Evolutionary conservation across 2,113 vertebrate species (phyloP).

Genomic region (Taurulus bubalis): DNA sequence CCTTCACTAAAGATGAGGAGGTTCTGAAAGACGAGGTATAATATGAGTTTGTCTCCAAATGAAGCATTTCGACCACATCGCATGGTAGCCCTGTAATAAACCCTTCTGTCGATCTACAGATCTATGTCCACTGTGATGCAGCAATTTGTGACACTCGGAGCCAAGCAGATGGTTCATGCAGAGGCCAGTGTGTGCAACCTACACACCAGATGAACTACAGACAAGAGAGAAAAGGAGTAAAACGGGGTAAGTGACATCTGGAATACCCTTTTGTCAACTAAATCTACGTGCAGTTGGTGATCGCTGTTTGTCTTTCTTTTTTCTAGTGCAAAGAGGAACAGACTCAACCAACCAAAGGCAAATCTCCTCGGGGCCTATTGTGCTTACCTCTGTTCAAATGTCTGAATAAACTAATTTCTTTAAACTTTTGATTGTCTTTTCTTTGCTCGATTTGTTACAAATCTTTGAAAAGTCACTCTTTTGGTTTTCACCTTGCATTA

Average conservation of each 20-base stretch:
- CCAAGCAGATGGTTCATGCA: conserved; percentile 62
- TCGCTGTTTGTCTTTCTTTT: background rate
- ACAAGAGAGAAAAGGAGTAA: conserved; percentile 17
- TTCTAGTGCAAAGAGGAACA: conserved; percentile 62
- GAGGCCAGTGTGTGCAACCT: conserved; percentile 62
- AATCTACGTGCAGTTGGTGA: background rate
- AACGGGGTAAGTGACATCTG: conserved; percentile 30
- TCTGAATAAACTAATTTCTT: conserved; percentile 58
- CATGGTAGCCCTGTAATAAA: background rate
- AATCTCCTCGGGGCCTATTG: conserved; percentile 66
- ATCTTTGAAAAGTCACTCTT: no score
- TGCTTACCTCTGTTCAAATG: background rate
- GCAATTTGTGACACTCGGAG: conserved; percentile 76
- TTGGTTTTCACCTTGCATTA: background rate
- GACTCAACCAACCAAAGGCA: background rate
- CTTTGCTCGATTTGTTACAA: background rate
- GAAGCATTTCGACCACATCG: accelerated
- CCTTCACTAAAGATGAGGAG: conserved; percentile 65
- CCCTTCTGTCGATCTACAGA: conserved; percentile 50
- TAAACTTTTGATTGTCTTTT: background rate
- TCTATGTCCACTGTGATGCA: conserved; percentile 81
- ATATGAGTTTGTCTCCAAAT: background rate
- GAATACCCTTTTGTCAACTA: background rate
- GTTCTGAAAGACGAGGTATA: conserved; percentile 73
- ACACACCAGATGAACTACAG: background rate